phyloP scores from a whole-genome alignment of 2,113 vertebrate species.

The Pomatostomus ruficeps region DNA sequence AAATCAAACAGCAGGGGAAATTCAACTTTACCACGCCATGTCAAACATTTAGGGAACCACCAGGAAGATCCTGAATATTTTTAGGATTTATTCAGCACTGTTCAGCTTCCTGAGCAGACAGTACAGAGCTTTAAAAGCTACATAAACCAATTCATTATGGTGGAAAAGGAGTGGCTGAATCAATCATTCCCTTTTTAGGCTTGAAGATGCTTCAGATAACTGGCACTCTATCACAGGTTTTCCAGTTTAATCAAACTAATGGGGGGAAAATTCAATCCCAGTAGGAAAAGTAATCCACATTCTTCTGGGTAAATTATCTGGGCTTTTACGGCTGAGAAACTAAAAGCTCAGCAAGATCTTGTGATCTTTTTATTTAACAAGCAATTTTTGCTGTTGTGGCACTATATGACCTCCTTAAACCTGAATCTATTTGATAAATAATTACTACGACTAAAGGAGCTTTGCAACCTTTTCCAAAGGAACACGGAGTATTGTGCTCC shows the following conservation, averaged over 20 bases:
- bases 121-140: not conserved
- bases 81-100: not conserved
- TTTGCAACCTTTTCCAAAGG: not conserved
- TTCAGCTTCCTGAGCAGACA: not conserved
- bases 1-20: not conserved
- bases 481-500: not conserved
- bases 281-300: not conserved
- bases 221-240: not conserved
- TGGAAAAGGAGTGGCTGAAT: not conserved
- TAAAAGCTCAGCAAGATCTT: not conserved
- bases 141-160: not conserved
- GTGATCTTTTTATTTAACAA: not conserved
- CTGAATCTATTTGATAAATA: not conserved
- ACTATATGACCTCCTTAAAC: not conserved
- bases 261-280: not conserved
- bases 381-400: not conserved
- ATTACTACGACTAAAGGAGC: not conserved
- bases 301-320: not conserved
- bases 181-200: not conserved
- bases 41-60: not conserved
- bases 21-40: not conserved
- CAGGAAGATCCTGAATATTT: not conserved
- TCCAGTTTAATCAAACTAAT: not conserved
- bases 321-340: not conserved
- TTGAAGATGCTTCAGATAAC: not conserved